These are phyloP conservation scores for Anthoptus insignis DNA, from an alignment of 2,888 invertebrate species.

Conservation along the genomic window DNA sequence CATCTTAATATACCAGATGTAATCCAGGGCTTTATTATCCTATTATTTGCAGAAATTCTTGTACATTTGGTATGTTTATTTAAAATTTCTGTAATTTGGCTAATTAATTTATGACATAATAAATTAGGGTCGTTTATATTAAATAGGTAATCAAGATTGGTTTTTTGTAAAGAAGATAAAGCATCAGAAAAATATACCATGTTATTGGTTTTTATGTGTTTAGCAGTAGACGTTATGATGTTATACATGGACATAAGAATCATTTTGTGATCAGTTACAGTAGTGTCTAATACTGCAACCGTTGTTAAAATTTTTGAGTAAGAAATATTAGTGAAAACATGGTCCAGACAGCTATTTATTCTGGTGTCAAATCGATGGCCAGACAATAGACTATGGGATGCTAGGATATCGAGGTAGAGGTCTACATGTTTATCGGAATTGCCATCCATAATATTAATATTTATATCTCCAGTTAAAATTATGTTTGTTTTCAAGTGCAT, in stretches of 20 bases:
- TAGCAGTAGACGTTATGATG: too few species aligned
- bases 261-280: slow-evolving; percentile 6
- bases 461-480: too few species aligned
- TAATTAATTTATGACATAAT: not conserved
- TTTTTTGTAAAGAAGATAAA: not conserved
- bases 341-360: slow-evolving; percentile 7
- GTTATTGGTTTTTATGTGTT: not conserved
- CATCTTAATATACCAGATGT: not conserved
- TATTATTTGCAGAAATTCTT: not conserved
- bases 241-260: not conserved
- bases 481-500: not conserved
- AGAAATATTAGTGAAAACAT: not conserved
- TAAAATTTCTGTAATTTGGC: not conserved
- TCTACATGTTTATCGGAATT: not conserved
- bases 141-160: not conserved
- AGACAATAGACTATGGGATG: not conserved
- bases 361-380: not conserved
- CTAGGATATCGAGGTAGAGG: not conserved
- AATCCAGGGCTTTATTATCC: not conserved
- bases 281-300: not conserved
- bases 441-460: slow-evolving; percentile 3
- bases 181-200: not conserved
- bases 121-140: not conserved
- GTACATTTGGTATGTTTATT: not conserved
- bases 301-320: not conserved